Evolutionary conservation across 2,888 invertebrate species (phyloP), one percentile per base, ranked within the genome.

Genomic region (Dasypogon diadema): DNA sequence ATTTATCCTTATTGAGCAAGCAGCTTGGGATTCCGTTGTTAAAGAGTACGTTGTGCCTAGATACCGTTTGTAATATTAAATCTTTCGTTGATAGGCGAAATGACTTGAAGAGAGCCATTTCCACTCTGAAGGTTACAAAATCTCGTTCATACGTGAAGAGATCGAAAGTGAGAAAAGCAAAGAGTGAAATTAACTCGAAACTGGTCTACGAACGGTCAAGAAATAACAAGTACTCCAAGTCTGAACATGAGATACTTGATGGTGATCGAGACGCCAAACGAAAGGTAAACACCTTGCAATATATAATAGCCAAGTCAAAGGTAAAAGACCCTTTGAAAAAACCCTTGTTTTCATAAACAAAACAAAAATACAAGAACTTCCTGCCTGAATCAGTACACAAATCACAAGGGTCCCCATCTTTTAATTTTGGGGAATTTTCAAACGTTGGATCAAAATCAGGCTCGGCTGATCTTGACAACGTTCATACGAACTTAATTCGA

Each of bases 21-120:
- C 82, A 4, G 80, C 80, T 0, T 68, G 83, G 63, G 81, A 84
- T 26, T 81, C 82, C 1, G 80, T 84, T 10, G 80, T 81, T 14
- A 82, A 80, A 56, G 82, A 82, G 85, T 85, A 79, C 81, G 81
- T 79, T 22, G n/a, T n/a, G n/a, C n/a, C n/a, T 5, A 21, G n/a
- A 16, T 6, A 14, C n/a, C n/a, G n/a, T n/a, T n/a, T n/a, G n/a
- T n/a, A n/a, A n/a, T n/a, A n/a, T n/a, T n/a, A n/a, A n/a, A n/a
- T n/a, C 24, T 16, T 60, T 21, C 14, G 58, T 75, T 56, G 51
- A 2, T 34, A 82, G 82, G 76, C 79, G 81, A 10, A 81, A 82
- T 26, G 79, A 79, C 18, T 79, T 82, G 14, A 81, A 79, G 51
- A 81, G 81, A 46, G 77, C 82, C 10, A 8, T 74, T n/a, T n/a